Evolutionary conservation across 1,140 invertebrate species (phyloP).

Genomic region (Psix sp.): DNA sequence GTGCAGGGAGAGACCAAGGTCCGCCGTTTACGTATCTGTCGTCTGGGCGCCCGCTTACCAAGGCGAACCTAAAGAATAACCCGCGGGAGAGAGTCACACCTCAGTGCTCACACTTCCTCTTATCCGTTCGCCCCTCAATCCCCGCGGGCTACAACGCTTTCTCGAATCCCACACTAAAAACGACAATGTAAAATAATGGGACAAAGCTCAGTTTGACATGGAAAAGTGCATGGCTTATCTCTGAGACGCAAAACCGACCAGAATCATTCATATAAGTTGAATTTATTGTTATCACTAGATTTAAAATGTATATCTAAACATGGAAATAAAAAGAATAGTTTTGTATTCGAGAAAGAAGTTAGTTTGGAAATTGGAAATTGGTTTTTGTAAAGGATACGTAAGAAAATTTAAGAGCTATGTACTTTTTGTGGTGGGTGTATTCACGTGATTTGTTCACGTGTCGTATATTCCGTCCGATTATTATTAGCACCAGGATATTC

Average conservation of each 20-base stretch:
- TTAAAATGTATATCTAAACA: no score
- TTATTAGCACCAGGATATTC: slow-evolving; percentile 13
- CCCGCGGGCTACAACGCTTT: slow-evolving; percentile 48
- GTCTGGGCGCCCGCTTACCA: slow-evolving; percentile 41
- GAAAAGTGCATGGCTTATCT: no score
- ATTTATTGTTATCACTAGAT: no score
- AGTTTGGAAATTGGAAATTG: no score
- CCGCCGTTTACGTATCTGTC: slow-evolving; percentile 60
- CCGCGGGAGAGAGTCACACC: slow-evolving; percentile 75
- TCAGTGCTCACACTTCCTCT: slow-evolving; percentile 77
- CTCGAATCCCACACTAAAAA: slow-evolving; percentile 49
- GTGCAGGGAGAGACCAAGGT: slow-evolving; percentile 66
- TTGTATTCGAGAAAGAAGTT: no score
- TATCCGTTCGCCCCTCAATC: slow-evolving; percentile 67
- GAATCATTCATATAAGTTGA: no score
- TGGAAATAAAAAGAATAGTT: no score
- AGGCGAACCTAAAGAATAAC: slow-evolving; percentile 66
- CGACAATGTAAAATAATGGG: slow-evolving; percentile 29
- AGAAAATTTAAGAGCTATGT: no score
- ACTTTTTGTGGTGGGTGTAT: no score
- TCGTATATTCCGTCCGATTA: slow-evolving; percentile 21
- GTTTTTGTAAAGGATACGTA: no score
- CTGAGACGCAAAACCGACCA: no score
- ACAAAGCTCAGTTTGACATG: slow-evolving; percentile 13
- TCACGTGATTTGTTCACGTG: slow-evolving; percentile 5